These are phyloP conservation scores for Orius insidiosus DNA, from an alignment of 1,140 invertebrate species.

Conservation along the genomic window DNA sequence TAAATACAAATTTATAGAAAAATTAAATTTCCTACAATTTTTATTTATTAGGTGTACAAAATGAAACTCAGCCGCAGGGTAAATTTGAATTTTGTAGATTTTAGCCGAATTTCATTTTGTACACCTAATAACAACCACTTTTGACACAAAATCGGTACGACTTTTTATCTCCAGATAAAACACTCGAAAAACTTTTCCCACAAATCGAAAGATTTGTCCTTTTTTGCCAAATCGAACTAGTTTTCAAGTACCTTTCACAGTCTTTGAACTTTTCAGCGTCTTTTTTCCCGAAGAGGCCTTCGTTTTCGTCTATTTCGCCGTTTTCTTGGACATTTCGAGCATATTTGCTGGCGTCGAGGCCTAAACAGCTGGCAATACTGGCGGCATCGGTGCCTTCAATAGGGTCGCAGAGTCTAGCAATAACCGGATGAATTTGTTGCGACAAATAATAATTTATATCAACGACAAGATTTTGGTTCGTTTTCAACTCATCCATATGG, in stretches of 20 bases:
- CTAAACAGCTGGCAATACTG: constrained; percentile 72
- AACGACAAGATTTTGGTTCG: constrained; percentile 46
- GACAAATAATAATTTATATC: constrained; percentile 71
- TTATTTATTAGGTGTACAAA: too few relatives aligned
- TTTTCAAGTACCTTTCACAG: constrained; percentile 34
- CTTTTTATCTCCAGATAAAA: too few relatives aligned
- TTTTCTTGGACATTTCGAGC: constrained; percentile 22
- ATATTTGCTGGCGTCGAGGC: constrained; percentile 33
- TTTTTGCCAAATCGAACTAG: background rate
- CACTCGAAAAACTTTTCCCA: too few relatives aligned
- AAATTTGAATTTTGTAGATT: too few relatives aligned
- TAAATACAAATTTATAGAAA: too few relatives aligned
- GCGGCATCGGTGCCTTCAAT: constrained; percentile 85
- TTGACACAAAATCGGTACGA: too few relatives aligned
- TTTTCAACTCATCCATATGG: constrained; percentile 77
- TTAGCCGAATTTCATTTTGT: too few relatives aligned
- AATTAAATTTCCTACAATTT: too few relatives aligned
- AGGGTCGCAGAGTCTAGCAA: constrained; percentile 84
- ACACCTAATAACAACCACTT: too few relatives aligned
- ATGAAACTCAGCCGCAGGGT: too few relatives aligned
- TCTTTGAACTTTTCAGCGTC: constrained; percentile 57
- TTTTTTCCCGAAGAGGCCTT: constrained; percentile 25
- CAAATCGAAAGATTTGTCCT: background rate
- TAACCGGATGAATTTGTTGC: constrained; percentile 84
- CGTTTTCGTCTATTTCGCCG: constrained; percentile 32